phyloP scores from a whole-genome alignment of 1,140 invertebrate genomes.

The Drosophila chauvacae region DNA sequence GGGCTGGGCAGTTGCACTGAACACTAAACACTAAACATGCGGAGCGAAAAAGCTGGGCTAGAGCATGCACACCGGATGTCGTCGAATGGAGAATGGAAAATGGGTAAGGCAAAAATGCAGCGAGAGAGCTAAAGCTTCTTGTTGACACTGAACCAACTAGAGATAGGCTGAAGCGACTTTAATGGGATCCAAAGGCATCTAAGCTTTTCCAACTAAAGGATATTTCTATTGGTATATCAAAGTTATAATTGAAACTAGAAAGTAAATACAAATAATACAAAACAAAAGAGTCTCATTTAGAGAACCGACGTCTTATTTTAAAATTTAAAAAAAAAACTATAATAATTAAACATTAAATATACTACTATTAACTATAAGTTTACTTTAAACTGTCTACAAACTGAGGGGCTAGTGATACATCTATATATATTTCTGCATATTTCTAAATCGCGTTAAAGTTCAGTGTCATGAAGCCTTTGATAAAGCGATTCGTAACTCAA shows the following conservation, averaged over 20 bases:
- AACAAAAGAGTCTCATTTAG: background rate
- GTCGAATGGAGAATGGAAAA: constrained; percentile 5
- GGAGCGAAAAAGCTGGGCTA: background rate
- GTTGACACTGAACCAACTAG: constrained; percentile 23
- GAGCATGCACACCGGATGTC: constrained; percentile 19
- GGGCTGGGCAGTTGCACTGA: constrained; percentile 6
- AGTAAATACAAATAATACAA: background rate
- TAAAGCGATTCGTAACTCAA: constrained; percentile 6
- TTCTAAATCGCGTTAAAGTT: background rate
- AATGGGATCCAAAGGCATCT: background rate
- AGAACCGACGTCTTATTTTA: background rate
- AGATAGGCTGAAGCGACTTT: background rate
- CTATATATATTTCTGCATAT: background rate
- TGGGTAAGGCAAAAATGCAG: background rate
- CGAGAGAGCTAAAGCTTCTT: background rate
- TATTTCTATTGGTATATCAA: background rate
- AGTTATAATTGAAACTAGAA: background rate
- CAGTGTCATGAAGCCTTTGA: constrained; percentile 19
- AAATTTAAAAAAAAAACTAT: too few relatives aligned
- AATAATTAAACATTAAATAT: background rate
- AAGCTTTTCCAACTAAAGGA: background rate
- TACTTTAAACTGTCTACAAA: background rate
- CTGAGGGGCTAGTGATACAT: background rate
- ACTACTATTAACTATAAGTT: background rate
- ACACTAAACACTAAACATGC: constrained; percentile 26